Percentiles rank a stretch among this genome's conserved stretches.
Conservation (phyloP, 2,113 vertebrate genomes). For the Lepus europaeus region DNA sequence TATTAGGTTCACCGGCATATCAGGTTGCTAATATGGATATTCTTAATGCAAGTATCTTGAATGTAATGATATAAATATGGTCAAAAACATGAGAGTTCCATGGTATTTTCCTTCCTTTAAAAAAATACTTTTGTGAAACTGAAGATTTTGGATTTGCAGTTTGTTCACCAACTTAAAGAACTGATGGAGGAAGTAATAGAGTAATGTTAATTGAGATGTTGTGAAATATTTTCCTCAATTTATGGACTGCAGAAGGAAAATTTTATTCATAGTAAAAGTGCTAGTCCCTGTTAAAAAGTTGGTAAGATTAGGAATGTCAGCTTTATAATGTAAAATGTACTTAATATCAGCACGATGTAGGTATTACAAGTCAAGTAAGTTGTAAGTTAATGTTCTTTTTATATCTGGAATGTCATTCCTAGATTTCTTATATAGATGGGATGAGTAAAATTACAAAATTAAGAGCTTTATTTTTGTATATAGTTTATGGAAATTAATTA, state of each 20-base stretch:
- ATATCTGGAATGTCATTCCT: neutral
- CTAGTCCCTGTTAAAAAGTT: neutral
- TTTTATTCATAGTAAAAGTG: neutral
- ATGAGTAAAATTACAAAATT: neutral
- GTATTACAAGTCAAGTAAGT: neutral
- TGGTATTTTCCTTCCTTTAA: neutral
- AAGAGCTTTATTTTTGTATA: neutral
- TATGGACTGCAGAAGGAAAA: neutral
- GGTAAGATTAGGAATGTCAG: neutral
- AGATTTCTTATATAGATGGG: neutral
- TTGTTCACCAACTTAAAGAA: conserved; percentile 15
- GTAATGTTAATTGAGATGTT: neutral
- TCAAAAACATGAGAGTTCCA: neutral
- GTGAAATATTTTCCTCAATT: neutral
- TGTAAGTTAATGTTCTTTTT: conserved; percentile 28
- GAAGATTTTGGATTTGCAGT: neutral
- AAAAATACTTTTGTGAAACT: neutral
- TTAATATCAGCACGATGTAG: neutral
- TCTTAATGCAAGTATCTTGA: conserved; percentile 93
- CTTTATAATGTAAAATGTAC: conserved; percentile 23
- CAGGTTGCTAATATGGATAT: conserved; percentile 99
- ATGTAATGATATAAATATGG: conserved; percentile 67
- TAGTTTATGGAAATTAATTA: neutral
- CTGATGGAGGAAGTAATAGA: neutral
- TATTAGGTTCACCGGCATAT: conserved; percentile 96